phyloP scores from a whole-genome alignment of 2,888 invertebrate species.

The Galerucella nymphaeae region DNA sequence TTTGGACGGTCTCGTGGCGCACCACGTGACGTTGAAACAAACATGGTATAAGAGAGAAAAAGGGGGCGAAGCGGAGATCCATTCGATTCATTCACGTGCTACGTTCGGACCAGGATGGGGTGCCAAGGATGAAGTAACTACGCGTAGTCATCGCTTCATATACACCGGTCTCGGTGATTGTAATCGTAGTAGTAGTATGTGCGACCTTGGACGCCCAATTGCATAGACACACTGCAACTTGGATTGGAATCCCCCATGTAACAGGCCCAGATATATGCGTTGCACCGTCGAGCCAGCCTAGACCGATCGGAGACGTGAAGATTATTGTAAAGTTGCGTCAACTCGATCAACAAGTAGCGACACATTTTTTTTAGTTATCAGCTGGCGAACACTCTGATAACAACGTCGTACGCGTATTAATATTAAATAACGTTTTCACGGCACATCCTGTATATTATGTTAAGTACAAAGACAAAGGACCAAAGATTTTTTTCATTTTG shows the following conservation, averaged over 20 bases:
- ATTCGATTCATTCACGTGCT: slow-evolving; percentile 32
- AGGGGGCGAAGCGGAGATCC: slow-evolving; percentile 36
- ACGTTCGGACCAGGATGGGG: slow-evolving; percentile 35
- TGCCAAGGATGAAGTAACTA: slow-evolving; percentile 20
- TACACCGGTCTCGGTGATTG: slow-evolving; percentile 17
- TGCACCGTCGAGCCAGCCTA: neutral
- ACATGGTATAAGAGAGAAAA: slow-evolving; percentile 3
- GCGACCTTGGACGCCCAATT: slow-evolving; percentile 31
- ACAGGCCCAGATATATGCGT: slow-evolving; percentile 11
- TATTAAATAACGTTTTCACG: neutral
- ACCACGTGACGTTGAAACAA: slow-evolving; percentile 51
- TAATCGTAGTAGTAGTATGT: slow-evolving; percentile 11
- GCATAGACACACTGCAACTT: slow-evolving; percentile 25
- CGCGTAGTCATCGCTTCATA: neutral
- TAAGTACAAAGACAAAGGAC: too few relatives aligned
- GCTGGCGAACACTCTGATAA: slow-evolving; percentile 4
- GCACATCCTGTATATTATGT: neutral
- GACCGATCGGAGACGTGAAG: slow-evolving; percentile 8
- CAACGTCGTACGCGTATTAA: neutral
- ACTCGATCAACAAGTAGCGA: neutral
- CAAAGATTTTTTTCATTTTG: too few relatives aligned
- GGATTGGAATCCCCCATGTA: slow-evolving; percentile 22
- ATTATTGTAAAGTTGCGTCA: slow-evolving; percentile 13
- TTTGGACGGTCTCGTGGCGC: slow-evolving; percentile 44
- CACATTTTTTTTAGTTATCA: slow-evolving; percentile 6